Conservation (phyloP, 2,888 invertebrate genomes). For the Callyntrura guangdongensis region DNA sequence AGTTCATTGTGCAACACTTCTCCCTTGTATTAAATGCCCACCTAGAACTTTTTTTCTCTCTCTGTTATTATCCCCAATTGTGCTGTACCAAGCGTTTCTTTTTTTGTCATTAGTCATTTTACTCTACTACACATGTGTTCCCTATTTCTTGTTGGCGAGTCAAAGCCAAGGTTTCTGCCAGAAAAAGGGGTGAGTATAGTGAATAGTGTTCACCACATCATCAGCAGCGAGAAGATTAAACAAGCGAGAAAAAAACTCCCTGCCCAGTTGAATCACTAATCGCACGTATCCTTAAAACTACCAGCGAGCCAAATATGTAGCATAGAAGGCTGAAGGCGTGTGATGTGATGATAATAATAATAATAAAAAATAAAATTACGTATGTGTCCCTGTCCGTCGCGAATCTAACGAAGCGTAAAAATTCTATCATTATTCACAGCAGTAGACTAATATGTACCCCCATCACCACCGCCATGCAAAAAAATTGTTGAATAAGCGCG, state of each 20-base stretch:
- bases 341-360: background rate
- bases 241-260: background rate
- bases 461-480: too few species aligned
- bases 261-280: too few species aligned
- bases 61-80: background rate
- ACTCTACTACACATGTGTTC: background rate
- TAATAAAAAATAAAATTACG: too few species aligned
- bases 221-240: constrained; percentile 6
- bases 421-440: too few species aligned
- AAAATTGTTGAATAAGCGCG: too few species aligned
- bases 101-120: background rate
- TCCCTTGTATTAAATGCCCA: background rate
- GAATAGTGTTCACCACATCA: background rate
- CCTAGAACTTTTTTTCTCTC: background rate
- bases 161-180: constrained; percentile 24
- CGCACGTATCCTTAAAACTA: background rate
- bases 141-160: background rate
- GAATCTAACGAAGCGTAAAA: too few species aligned
- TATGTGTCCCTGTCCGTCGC: background rate
- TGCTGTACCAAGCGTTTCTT: background rate
- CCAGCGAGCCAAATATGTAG: background rate
- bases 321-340: too few species aligned
- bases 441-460: too few species aligned
- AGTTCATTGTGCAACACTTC: background rate
- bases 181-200: constrained; percentile 40